phyloP scores from a whole-genome alignment of 2,797 vertebrate species.

The Micrastur ruficollis region DNA sequence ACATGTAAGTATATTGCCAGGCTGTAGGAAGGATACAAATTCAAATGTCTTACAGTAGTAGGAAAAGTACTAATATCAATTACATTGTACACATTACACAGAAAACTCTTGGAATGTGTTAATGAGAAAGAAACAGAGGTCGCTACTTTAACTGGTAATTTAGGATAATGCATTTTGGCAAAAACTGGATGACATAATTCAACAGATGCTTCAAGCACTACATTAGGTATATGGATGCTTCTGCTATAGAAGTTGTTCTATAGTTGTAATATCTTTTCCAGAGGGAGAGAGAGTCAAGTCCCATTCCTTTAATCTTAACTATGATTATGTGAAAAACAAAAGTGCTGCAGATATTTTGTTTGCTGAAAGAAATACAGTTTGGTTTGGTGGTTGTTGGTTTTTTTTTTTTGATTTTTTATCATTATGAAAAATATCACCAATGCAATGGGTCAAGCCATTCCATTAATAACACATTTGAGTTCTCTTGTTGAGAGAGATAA shows the following conservation, averaged over 20 bases:
- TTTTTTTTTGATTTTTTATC: neutral
- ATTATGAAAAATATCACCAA: neutral
- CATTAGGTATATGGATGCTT: neutral
- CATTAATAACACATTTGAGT: neutral
- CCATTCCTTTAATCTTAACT: neutral
- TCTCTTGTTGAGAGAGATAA: neutral
- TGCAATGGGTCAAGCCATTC: neutral
- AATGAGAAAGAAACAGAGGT: neutral
- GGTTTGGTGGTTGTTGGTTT: rapidly evolving
- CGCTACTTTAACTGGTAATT: neutral
- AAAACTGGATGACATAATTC: neutral
- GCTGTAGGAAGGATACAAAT: neutral
- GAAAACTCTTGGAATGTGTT: neutral
- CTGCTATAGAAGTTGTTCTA: neutral
- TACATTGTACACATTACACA: neutral
- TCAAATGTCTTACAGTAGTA: neutral
- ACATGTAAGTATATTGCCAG: neutral
- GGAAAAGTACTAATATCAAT: neutral
- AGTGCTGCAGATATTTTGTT: neutral
- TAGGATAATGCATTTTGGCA: neutral
- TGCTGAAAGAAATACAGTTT: neutral
- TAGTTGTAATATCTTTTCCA: neutral
- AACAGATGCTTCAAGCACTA: neutral
- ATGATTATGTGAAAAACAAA: neutral
- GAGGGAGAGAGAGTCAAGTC: neutral